Base-by-base conservation (phyloP, 1,140 invertebrate genomes). In the Cataglyphis hispanica region DNA sequence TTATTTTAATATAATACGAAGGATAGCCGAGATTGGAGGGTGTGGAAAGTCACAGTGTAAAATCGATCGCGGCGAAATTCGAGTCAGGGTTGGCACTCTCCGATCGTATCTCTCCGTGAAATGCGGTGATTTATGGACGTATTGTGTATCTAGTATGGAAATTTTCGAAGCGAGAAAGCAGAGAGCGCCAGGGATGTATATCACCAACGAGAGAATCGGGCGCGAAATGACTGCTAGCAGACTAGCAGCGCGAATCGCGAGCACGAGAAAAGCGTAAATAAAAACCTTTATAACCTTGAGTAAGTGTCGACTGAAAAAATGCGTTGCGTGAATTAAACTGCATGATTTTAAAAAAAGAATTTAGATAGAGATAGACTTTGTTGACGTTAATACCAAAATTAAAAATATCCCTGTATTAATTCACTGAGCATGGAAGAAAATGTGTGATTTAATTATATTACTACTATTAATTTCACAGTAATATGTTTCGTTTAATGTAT, bases 141-240 rank as follows among this genome's bases (percentile, higher is more conserved):
- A 77, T 77, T 76, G 76, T 86, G 87, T 86, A 86, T 89, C 87
- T 72, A 74, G 63, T 56, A 67, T 76, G 87, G 84, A 89, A 86
- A 86, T 86, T 89, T 86, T 86, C 70, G 76, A 76, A 58, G 87
- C 72, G 76, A 77, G 70, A 66, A 83, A 88, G 76, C 81, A 43
- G 69, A 43, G 69, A 74, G 72, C 81, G 53, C 53, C 81, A 63
- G 34, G 58, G 63, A 25, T 69, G 58, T n/a, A 75, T 50, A 77
- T 61, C 63, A 69, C 37, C 27, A 37, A 25, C 34, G 60, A 46
- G 67, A 50, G 60, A 83, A 56, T 34, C 75, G 77, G 16, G 63
- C 58, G 83, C 60, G 88, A 81, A 88, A 88, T 74, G 87, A 86
- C 76, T 31, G 84, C 40, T 40, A 63, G 67, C 43, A 74, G 69